Base-by-base conservation (phyloP, 2,113 vertebrate species). In the Mesembrinibis cayennensis region DNA sequence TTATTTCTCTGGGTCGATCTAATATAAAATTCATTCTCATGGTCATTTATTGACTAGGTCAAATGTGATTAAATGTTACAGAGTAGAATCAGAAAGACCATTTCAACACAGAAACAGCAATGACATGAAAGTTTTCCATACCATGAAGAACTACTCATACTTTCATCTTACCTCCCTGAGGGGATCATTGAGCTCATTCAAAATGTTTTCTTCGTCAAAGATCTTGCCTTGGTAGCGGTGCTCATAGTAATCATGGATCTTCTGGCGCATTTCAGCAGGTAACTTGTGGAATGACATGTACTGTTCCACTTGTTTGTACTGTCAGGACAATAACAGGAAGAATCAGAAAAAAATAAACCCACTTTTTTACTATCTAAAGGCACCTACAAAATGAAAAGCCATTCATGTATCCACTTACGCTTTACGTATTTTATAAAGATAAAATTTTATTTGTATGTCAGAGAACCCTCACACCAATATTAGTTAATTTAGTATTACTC, bases 221-320 rank as follows among this genome's bases (percentile, higher is more conserved):
- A 99, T 99, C 96, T 99, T 99, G 93, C 99, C 99, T 97, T 99
- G 99, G 97, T 99, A 99, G 92, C 99, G 98, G 87, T 99, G 99
- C 71, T 99, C 99, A 53, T 99, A 99, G 93, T 99, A 99, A 97
- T 99, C 99, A 20, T 99, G 99, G 90, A 99, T 99, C 97, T 99
- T 99, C 97, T 99, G 99, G 38, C 99, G 98, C 99, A 99, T 99
- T 95, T 99, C 99, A 44, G 99, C 99, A 32, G 99, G 99, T 94
- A 99, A 98, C 94, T 99, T 99, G 97, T 99, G 99, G 97, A 99
- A 99, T 74, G 99, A 99, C 99, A 99, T 99, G 97, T 99, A 99
- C 93, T 99, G 99, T 93, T 99, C 99, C 96, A 99, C 99, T 99
- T 99, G 99, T 81, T 99, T 99, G 94, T 99, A 99, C 99, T 99